Evolutionary conservation across 2,113 vertebrate species (phyloP), one percentile per base, ranked within the genome.

Genomic region (Paramisgurnus dabryanus): DNA sequence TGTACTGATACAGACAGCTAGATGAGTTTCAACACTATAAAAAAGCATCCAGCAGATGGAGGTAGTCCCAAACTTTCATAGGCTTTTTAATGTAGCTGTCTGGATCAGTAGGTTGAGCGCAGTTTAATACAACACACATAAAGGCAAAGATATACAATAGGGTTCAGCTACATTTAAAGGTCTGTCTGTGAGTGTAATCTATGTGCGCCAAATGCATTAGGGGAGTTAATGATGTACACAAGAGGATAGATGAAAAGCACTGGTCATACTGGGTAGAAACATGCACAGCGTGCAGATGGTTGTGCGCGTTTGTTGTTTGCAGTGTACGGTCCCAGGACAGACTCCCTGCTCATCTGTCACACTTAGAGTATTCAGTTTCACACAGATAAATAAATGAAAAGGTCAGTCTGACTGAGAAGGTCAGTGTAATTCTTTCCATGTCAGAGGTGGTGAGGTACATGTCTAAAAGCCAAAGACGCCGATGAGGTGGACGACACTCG

Each of bases 341-440:
- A 6, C 18, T 53, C 47, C 58, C 50, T 45, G 58, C 72, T 65
- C 60, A 76, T 57, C 50, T 40, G 22, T 67, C 67, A 80, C 65
- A 76, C 57, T 41, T 60, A 66, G 40, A 58, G 67, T 66, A 64
- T 50, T 72, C 27, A 58, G 55, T 61, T 63, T 66, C 75, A 13
- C 68, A 55, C 15, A 27, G 79, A 81, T 73, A 67, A 72, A 84
- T 75, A 68, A 76, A 80, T 78, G 34, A 83, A 82, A 82, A 80
- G 82, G 77, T 73, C 76, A 80, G 57, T n/a, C 65, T 34, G 75
- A 41, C 55, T 22, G 49, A 78, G 67, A 79, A 77, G 67, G 81
- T 76, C 72, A 77, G 61, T 22, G 45, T 18, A 57, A 71, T 22
- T 75, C 53, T 75, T 66, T 65, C 69, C 41, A 77, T 68, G 78